These are phyloP conservation scores for Brachynemurus nebulosus DNA, from an alignment of 2,888 invertebrate genomes.

Conservation along the genomic window DNA sequence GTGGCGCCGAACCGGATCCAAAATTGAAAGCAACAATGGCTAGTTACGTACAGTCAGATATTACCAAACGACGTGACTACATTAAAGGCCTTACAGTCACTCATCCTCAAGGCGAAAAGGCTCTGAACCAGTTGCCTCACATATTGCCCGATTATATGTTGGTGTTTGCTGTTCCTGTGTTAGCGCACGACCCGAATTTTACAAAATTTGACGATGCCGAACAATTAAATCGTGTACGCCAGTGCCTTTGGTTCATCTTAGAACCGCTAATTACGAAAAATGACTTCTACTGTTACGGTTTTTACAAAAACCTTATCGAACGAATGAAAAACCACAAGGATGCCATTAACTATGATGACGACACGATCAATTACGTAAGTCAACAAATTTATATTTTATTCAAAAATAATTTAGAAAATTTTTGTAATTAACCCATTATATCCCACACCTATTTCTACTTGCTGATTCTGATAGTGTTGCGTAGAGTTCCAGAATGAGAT, in stretches of 20 bases:
- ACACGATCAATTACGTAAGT: slow-evolving; percentile 68
- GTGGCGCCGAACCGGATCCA: slow-evolving; percentile 76
- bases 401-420: neutral
- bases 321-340: slow-evolving; percentile 92
- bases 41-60: slow-evolving; percentile 77
- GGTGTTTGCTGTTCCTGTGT: slow-evolving; percentile 88
- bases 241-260: slow-evolving; percentile 86
- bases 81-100: slow-evolving; percentile 69
- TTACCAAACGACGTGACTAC: slow-evolving; percentile 78
- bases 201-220: slow-evolving; percentile 60
- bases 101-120: slow-evolving; percentile 43
- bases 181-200: slow-evolving; percentile 85
- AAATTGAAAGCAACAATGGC: slow-evolving; percentile 53
- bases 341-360: slow-evolving; percentile 70
- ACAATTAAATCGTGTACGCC: slow-evolving; percentile 65
- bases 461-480: too few relatives aligned
- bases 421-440: too few relatives aligned
- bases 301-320: slow-evolving; percentile 87
- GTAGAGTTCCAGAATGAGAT: too few relatives aligned
- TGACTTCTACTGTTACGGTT: slow-evolving; percentile 88
- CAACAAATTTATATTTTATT: slow-evolving; percentile 11
- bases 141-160: slow-evolving; percentile 95
- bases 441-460: too few relatives aligned
- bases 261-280: slow-evolving; percentile 88
- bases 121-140: slow-evolving; percentile 64